Conservation (phyloP, 2,888 invertebrate genomes). For the Trilocha varians region DNA sequence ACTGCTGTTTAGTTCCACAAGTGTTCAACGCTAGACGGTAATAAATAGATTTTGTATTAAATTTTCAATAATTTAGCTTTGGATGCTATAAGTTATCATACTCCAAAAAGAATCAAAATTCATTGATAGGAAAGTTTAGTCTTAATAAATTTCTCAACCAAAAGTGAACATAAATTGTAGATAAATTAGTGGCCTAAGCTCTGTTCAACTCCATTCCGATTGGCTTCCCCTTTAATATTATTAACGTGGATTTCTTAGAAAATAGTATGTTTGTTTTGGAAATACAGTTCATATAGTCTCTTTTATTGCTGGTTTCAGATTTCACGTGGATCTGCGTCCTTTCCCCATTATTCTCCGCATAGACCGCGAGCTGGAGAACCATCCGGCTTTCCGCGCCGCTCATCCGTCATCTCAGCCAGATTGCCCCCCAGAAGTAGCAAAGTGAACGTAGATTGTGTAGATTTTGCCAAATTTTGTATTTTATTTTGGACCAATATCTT, state of each 20-base stretch:
- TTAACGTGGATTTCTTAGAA: too few species aligned
- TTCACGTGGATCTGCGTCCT: conserved; percentile 91
- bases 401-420: conserved; percentile 95
- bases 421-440: conserved; percentile 90
- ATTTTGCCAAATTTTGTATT: not conserved
- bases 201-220: too few species aligned
- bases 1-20: conserved; percentile 96
- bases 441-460: conserved; percentile 51
- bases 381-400: conserved; percentile 92
- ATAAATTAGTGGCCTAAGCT: too few species aligned
- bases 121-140: too few species aligned
- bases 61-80: too few species aligned
- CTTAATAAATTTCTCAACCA: too few species aligned
- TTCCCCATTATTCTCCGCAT: conserved; percentile 93
- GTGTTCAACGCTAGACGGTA: conserved; percentile 94
- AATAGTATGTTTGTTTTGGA: not conserved
- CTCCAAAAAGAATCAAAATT: too few species aligned
- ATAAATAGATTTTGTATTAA: too few species aligned
- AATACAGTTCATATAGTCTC: not conserved
- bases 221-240: too few species aligned
- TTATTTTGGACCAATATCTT: not conserved
- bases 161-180: too few species aligned
- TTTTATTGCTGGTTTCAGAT: conserved; percentile 75
- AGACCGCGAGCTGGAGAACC: conserved; percentile 86
- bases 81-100: too few species aligned